Evolutionary conservation across 2,797 vertebrate species (phyloP).

Genomic region (Syngnathus acus): DNA sequence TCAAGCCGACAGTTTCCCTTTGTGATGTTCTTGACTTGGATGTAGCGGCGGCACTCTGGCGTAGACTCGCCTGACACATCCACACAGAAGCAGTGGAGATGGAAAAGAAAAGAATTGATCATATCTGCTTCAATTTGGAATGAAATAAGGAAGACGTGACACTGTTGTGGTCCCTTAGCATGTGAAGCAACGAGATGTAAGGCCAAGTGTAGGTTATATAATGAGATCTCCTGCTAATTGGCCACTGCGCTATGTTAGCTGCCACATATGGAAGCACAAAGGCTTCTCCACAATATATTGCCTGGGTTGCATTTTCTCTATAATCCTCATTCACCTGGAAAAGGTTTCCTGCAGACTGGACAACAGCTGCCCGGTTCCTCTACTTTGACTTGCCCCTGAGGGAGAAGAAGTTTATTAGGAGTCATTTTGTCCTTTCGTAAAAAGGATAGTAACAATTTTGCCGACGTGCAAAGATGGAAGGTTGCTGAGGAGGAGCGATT

Average conservation of each 20-base stretch:
- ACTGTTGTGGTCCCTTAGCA: constrained; percentile 26
- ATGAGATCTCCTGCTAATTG: constrained; percentile 48
- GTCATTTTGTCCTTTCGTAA: background rate
- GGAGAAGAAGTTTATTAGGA: constrained; percentile 4
- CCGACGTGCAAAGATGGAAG: background rate
- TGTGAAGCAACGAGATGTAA: constrained; percentile 42
- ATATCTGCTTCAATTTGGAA: constrained; percentile 8
- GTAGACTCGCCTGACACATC: constrained; percentile 54
- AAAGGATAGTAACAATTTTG: background rate
- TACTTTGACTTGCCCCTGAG: constrained; percentile 75
- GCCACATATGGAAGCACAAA: background rate
- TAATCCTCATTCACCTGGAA: constrained; percentile 54
- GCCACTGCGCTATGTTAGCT: constrained; percentile 5
- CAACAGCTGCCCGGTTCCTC: constrained; percentile 78
- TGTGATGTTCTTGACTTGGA: constrained; percentile 80
- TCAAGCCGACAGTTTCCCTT: constrained; percentile 79
- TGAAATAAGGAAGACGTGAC: constrained; percentile 26
- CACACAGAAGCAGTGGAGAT: background rate
- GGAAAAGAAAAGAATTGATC: background rate
- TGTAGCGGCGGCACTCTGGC: constrained; percentile 70
- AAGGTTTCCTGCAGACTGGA: constrained; percentile 71
- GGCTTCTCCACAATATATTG: background rate
- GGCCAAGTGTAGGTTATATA: constrained; percentile 30
- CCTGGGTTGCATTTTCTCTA: background rate
- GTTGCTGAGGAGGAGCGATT: constrained; percentile 2